phyloP scores from a whole-genome alignment of 2,113 vertebrate genomes.

The Mionectes macconnelli region DNA sequence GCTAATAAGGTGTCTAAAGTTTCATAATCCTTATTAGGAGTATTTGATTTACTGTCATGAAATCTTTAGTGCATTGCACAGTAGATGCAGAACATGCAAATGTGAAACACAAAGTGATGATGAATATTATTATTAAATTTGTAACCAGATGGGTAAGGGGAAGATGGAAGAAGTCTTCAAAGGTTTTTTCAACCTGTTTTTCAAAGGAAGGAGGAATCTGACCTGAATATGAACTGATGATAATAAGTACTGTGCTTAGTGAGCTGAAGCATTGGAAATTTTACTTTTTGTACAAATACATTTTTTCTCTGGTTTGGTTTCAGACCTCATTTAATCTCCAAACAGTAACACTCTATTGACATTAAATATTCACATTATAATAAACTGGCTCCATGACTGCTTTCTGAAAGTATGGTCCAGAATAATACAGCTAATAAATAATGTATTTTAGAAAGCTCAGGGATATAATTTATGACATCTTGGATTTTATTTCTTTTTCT shows the following conservation, averaged over 20 bases:
- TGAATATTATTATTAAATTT: neutral
- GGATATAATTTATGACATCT: slow-evolving; percentile 13
- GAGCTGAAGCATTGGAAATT: neutral
- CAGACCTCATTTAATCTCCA: slow-evolving; percentile 41
- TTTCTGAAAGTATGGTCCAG: slow-evolving; percentile 19
- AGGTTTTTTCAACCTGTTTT: slow-evolving; percentile 33
- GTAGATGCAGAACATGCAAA: neutral
- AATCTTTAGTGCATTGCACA: neutral
- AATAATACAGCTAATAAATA: slow-evolving; percentile 47
- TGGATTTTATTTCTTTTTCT: neutral
- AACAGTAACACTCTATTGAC: slow-evolving; percentile 6
- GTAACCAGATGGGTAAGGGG: neutral
- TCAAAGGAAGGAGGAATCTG: slow-evolving; percentile 19
- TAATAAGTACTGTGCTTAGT: slow-evolving; percentile 30
- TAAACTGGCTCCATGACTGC: neutral
- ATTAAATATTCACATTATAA: slow-evolving; percentile 29
- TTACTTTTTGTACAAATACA: slow-evolving; percentile 12
- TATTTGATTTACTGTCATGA: neutral
- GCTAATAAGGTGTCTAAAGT: neutral
- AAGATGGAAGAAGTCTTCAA: neutral
- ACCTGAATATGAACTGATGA: slow-evolving; percentile 58
- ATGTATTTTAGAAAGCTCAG: neutral
- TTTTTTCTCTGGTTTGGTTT: slow-evolving; percentile 19
- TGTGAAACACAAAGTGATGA: neutral
- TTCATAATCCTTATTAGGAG: neutral